Base-by-base conservation (phyloP, 1,140 invertebrate species). In the Sinonovacula constricta region DNA sequence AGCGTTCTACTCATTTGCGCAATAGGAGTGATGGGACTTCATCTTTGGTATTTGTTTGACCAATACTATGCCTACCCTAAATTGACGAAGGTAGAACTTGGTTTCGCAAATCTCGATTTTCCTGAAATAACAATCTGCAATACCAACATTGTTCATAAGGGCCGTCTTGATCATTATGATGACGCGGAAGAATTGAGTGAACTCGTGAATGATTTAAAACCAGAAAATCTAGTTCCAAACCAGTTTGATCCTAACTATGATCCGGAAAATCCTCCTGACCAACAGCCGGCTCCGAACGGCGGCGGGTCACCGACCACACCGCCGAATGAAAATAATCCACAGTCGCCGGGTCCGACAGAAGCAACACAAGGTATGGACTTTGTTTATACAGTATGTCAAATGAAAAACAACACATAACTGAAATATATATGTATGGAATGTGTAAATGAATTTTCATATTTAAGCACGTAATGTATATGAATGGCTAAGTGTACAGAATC, bases 111-210 rank as follows among this genome's bases (percentile, higher is more conserved):
- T 28, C 74, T 87, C 15, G 53, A 57, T 5, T 87, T 87, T 79
- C 86, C 86, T 0, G 81, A 83, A 22, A 71, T 87, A 10, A 86
- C 86, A 14, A 72, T 87, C 36, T 87, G 86, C 68, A 87, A 86
- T 54, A 68, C 81, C 54, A 87, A 87, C 63, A 18, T 49, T 4
- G 49, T 77, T 26, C 63, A 49, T 22, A 77, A 49, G 28, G 53
- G 33, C 4, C 51, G 56, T 15, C 31, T 77, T 1, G 1, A 67
- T 12, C 30, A 34, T 12, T 68, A 59, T 15, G 2, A 67, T 15
- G 74, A 54, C 14, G 74, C 65, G 14, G 22, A 67, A 10, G 31
- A 45, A 49, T 39, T 77, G 15, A 67, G 60, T 33, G 63, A 67
- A 2, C n/a, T 77, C 4, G 24, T 77, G 18, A 18, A 77, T 14